Conservation (phyloP, 2,113 vertebrate genomes). For the Misgurnus mizolepis region DNA sequence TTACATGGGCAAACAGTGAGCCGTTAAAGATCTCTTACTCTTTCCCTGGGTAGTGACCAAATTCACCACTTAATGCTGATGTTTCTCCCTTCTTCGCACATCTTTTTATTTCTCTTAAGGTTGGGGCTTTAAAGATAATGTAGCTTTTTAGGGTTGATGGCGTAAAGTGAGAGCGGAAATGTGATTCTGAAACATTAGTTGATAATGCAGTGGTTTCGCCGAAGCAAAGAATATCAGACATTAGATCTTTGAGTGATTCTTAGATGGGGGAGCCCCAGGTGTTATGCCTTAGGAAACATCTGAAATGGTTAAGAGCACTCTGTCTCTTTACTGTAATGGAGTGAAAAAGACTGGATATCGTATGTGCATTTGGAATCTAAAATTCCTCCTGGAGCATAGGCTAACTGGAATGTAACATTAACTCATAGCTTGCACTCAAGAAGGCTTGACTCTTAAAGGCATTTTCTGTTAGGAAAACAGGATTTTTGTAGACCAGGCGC, state of each 20-base stretch:
- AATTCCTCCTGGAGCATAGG: conserved; percentile 63
- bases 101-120: conserved; percentile 69
- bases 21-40: conserved; percentile 58
- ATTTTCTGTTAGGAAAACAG: conserved; percentile 37
- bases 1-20: conserved; percentile 54
- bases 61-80: conserved; percentile 62
- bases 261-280: conserved; percentile 68
- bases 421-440: conserved; percentile 23
- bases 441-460: conserved; percentile 38
- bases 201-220: conserved; percentile 63
- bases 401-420: conserved; percentile 48
- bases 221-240: conserved; percentile 57
- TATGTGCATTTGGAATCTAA: conserved; percentile 64
- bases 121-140: conserved; percentile 63
- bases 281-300: conserved; percentile 72
- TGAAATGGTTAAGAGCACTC: conserved; percentile 71
- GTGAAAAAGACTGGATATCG: conserved; percentile 69
- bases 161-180: conserved; percentile 76
- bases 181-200: conserved; percentile 75
- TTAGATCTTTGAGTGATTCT: conserved; percentile 66
- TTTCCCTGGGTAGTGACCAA: conserved; percentile 55
- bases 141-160: conserved; percentile 70
- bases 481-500: background rate
- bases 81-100: conserved; percentile 57
- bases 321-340: conserved; percentile 71